Base-by-base conservation (phyloP, 2,888 invertebrate genomes). In the Andrena bucephala region DNA sequence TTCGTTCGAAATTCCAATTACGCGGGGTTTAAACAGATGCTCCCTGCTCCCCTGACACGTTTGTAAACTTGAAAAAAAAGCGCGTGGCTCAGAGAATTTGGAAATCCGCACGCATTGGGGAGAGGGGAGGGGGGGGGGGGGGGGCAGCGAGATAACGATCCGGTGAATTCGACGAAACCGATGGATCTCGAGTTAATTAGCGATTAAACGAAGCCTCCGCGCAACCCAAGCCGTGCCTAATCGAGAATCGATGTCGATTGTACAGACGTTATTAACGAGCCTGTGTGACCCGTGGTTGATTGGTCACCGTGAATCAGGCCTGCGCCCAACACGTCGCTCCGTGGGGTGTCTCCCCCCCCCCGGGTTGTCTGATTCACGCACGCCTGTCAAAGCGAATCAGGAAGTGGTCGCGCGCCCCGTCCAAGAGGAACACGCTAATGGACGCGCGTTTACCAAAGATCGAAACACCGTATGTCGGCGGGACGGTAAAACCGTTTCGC, bases 121-220 rank as follows among this genome's bases (percentile, higher is more conserved):
- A n/a, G n/a, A n/a, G n/a, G n/a, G n/a, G n/a, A n/a, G n/a, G n/a
- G n/a, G n/a, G n/a, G n/a, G n/a, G n/a, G 10, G 20, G 29, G 31
- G 31, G 10, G 33, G 36, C 3, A 60, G 48, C 29, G 27, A 57
- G 68, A 71, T 84, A 78, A 81, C 79, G 81, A 78, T 74, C 69
- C 74, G 65, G 62, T n/a, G 84, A 78, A 57, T 83, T 75, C 77
- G 74, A 80, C 73, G 87, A 87, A 85, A 82, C 81, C 81, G 71
- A 81, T 68, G 77, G 80, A 85, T 86, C 84, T 86, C 84, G 83
- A 87, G 89, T 89, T 89, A 90, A 90, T 90, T 90, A 89, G 88
- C 84, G 89, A 90, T 87, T 88, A 89, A 87, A 86, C 85, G 84
- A 89, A 90, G 85, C 85, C 83, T 75, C 84, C 68, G 80, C 77